Evolutionary conservation across 1,140 invertebrate genomes (phyloP), one percentile per base, ranked within the genome.

Genomic region (Sweltsa coloradensis): DNA sequence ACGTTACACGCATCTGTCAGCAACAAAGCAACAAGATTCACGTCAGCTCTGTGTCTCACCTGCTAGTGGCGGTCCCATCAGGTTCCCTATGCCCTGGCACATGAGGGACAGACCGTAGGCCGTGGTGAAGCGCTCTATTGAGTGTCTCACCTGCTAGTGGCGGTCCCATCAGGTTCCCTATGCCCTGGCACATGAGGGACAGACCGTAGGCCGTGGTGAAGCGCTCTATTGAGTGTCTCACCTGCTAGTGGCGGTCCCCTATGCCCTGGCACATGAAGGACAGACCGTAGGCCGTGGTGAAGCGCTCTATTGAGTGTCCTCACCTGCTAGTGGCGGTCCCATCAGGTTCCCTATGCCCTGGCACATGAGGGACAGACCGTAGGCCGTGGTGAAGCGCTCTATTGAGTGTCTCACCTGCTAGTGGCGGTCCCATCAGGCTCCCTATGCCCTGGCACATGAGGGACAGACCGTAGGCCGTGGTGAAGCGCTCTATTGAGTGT

Each of bases 171-270:
- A 83, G 64, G 55, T 79, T 76, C 11, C 77, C 79, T 43, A 82
- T 68, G 14, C 91, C 91, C 68, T 93, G 87, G 56, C 89, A 85
- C 13, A 94, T 64, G 16, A 92, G 67, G 34, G 89, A 77, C 25
- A 95, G 66, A 25, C 91, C 90, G 63, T 94, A 94, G 5, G 86
- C 88, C 53, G 81, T 83, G 2, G 89, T 90, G 60, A 96, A 91
- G 41, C 74, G 67, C 41, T 87, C 82, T 51, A 89, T n/a, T n/a
- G n/a, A n/a, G n/a, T n/a, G n/a, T n/a, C n/a, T n/a, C n/a, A 66
- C 74, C 78, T 49, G 71, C 73, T 34, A 79, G 52, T 53, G 75
- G 79, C 14, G 80, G 77, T 31, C 81, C 80, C 77, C 79, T 43
- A 82, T 68, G 14, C 91, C 91, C 68, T 93, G 87, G 56, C 89